These are phyloP conservation scores for Carapus acus DNA, from an alignment of 2,797 vertebrate genomes.

Conservation along the genomic window DNA sequence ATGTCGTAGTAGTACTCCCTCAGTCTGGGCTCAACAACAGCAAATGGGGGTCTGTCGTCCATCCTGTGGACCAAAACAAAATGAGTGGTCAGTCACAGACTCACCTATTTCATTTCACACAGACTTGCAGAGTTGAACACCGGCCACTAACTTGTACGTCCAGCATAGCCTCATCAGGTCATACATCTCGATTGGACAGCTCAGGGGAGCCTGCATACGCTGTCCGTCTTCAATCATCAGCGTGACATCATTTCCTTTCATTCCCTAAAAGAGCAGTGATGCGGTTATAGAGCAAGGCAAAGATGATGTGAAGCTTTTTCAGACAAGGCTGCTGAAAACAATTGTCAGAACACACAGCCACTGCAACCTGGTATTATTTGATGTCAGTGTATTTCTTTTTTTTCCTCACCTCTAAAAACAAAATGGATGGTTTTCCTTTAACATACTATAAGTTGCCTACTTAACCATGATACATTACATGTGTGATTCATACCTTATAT, in stretches of 20 bases:
- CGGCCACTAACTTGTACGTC: slow-evolving; percentile 84
- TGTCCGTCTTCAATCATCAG: slow-evolving; percentile 87
- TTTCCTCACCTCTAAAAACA: too few relatives aligned
- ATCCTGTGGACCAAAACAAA: slow-evolving; percentile 62
- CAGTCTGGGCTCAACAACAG: slow-evolving; percentile 79
- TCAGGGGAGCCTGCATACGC: slow-evolving; percentile 78
- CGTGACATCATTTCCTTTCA: slow-evolving; percentile 91
- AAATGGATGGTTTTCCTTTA: too few relatives aligned
- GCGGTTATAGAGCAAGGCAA: too few relatives aligned
- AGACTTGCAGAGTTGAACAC: neutral
- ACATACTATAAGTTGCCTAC: too few relatives aligned
- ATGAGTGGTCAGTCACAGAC: too few relatives aligned
- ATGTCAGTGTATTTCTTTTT: too few relatives aligned
- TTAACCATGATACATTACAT: too few relatives aligned
- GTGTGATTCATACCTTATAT: slow-evolving; percentile 76
- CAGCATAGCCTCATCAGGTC: slow-evolving; percentile 89
- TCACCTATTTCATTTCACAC: too few relatives aligned
- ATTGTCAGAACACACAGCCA: too few relatives aligned
- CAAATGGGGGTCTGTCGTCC: slow-evolving; percentile 82
- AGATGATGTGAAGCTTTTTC: too few relatives aligned
- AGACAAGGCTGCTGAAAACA: too few relatives aligned
- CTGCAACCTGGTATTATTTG: too few relatives aligned
- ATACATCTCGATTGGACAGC: slow-evolving; percentile 84
- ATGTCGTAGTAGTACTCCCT: slow-evolving; percentile 92
- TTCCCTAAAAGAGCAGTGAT: slow-evolving; percentile 71